Evolutionary conservation across 1,140 invertebrate species (phyloP).

Genomic region (Procambarus virginalis): DNA sequence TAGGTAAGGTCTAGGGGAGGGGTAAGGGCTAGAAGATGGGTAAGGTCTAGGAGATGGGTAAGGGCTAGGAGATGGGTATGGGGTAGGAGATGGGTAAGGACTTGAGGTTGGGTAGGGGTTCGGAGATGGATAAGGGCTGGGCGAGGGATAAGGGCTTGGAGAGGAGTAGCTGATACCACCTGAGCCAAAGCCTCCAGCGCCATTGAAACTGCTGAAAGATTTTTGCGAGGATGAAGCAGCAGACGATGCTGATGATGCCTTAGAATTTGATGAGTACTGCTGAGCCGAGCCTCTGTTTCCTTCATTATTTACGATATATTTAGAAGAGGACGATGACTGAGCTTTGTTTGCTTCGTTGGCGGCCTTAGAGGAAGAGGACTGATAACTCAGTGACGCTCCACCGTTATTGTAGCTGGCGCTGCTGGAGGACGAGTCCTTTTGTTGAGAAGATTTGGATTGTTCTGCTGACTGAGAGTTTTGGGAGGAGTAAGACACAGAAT

Average conservation of each 20-base stretch:
- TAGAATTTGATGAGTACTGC: neutral
- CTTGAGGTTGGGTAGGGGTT: neutral
- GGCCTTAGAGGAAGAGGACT: slow-evolving; percentile 34
- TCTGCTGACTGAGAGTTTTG: slow-evolving; percentile 43
- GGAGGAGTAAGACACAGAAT: neutral
- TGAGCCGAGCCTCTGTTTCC: slow-evolving; percentile 2
- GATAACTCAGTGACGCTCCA: slow-evolving; percentile 5
- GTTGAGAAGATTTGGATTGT: slow-evolving; percentile 8
- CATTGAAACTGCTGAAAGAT: slow-evolving; percentile 26
- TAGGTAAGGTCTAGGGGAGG: no score
- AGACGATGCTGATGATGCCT: slow-evolving; percentile 19
- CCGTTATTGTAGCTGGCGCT: slow-evolving; percentile 27
- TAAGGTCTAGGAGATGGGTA: no score
- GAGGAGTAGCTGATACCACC: neutral
- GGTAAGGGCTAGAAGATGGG: no score
- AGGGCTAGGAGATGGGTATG: no score
- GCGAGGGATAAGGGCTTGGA: neutral
- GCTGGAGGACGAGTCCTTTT: slow-evolving; percentile 5
- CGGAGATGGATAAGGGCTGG: no score
- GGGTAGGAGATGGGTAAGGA: no score
- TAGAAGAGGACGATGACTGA: slow-evolving; percentile 30
- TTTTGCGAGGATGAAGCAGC: slow-evolving; percentile 43
- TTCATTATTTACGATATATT: slow-evolving; percentile 1
- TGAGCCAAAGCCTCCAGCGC: neutral
- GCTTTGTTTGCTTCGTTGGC: slow-evolving; percentile 12